phyloP scores from a whole-genome alignment of 1,140 invertebrate species.

The Micrasema minimum region DNA sequence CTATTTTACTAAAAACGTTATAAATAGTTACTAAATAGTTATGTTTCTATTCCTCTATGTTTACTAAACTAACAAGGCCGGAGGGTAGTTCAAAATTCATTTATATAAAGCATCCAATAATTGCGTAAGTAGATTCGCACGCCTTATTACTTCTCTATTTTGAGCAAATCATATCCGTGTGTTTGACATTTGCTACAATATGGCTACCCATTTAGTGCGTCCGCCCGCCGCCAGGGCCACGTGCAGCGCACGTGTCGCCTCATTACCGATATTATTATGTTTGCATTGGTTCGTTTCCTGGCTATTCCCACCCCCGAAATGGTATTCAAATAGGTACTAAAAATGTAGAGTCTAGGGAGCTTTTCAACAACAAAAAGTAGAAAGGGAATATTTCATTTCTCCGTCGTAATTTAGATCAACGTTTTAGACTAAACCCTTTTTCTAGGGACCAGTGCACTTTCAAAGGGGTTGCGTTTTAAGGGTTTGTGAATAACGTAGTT shows the following conservation, averaged over 20 bases:
- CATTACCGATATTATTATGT: slow-evolving; percentile 43
- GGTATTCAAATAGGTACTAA: too few relatives aligned
- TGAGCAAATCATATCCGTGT: slow-evolving; percentile 9
- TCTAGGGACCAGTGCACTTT: too few relatives aligned
- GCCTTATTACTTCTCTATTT: slow-evolving; percentile 18
- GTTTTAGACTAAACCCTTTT: too few relatives aligned
- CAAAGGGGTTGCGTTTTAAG: neutral
- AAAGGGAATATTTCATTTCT: too few relatives aligned
- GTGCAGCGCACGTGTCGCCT: slow-evolving; percentile 35
- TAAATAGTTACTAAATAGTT: too few relatives aligned
- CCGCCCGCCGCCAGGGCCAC: slow-evolving; percentile 20
- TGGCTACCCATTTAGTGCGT: slow-evolving; percentile 36
- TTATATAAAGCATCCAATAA: neutral
- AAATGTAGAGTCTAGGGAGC: too few relatives aligned
- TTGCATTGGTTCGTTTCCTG: slow-evolving; percentile 37
- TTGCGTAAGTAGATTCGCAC: slow-evolving; percentile 9
- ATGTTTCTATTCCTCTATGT: too few relatives aligned
- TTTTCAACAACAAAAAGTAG: too few relatives aligned
- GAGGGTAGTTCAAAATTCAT: neutral
- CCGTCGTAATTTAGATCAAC: too few relatives aligned
- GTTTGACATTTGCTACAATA: slow-evolving; percentile 25
- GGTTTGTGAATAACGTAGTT: neutral
- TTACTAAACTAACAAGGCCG: too few relatives aligned
- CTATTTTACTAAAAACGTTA: too few relatives aligned
- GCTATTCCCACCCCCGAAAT: neutral